These are phyloP conservation scores for Melinaea marsaeus DNA, from an alignment of 2,888 invertebrate species.

Conservation along the genomic window DNA sequence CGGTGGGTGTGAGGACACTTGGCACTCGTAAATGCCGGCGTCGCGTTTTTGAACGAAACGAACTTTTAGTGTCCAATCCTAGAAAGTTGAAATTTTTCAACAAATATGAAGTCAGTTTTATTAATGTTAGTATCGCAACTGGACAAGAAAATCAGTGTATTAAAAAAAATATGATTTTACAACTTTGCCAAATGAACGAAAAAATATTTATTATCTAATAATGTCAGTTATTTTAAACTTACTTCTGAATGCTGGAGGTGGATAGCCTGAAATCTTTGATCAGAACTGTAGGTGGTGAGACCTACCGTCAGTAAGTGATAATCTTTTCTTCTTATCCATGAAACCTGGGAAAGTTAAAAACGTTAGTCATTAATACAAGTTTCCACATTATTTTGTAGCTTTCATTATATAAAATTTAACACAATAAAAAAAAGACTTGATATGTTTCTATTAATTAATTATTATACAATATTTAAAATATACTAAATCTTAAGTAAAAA, in stretches of 20 bases:
- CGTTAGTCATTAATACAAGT: no score
- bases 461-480: no score
- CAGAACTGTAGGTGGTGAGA: conserved; percentile 91
- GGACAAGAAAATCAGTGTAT: no score
- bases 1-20: conserved; percentile 94
- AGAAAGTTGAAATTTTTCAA: conserved; percentile 33
- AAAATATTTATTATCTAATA: no score
- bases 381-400: no score
- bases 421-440: no score
- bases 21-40: conserved; percentile 92
- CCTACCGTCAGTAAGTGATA: conserved; percentile 92
- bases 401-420: no score
- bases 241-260: conserved; percentile 93
- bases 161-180: no score
- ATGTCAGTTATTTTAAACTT: conserved; percentile 39
- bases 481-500: no score
- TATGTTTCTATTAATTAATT: no score
- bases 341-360: conserved; percentile 78
- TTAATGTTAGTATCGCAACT: background rate
- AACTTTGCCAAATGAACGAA: no score
- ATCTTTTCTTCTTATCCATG: conserved; percentile 91
- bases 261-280: conserved; percentile 91
- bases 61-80: conserved; percentile 96
- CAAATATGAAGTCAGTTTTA: conserved; percentile 10
- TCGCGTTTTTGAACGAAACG: conserved; percentile 92